A percentile compares a stretch with the other conserved stretches of the same genome.
Evolutionary conservation across 2,797 vertebrate species (phyloP).

Genomic region (Otus scops): DNA sequence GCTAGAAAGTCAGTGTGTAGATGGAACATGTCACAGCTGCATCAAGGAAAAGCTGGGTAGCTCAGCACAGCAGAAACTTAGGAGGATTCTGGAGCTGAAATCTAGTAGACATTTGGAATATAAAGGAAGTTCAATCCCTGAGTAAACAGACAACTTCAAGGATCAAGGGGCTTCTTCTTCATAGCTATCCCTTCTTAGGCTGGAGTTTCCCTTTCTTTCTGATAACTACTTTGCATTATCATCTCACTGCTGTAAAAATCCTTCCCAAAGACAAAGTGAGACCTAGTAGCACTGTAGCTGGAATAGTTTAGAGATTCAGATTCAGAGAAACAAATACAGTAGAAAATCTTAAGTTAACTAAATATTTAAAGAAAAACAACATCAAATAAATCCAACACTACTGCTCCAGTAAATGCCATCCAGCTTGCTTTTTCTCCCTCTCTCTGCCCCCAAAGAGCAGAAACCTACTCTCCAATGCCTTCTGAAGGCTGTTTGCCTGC

Average conservation of each 20-base stretch:
- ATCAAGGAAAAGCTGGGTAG: neutral
- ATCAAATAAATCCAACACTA: neutral
- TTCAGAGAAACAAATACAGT: neutral
- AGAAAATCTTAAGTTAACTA: neutral
- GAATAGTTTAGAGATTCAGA: neutral
- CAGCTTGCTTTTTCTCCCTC: neutral
- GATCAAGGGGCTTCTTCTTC: neutral
- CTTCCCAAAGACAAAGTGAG: neutral
- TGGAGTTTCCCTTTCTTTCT: neutral
- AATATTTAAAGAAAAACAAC: neutral
- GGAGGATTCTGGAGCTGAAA: neutral
- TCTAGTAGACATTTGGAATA: neutral
- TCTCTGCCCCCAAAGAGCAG: constrained; percentile 59
- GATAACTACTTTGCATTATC: neutral
- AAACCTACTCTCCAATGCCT: constrained; percentile 51
- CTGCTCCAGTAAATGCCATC: neutral
- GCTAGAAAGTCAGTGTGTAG: neutral
- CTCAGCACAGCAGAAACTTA: neutral
- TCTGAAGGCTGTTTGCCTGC: constrained; percentile 70
- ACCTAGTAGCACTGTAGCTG: neutral
- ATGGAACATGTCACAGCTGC: constrained; percentile 3
- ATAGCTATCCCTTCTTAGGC: neutral
- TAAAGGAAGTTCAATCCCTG: neutral
- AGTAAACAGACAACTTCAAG: neutral
- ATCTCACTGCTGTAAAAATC: neutral